Evolutionary conservation across 1,140 invertebrate species (phyloP).

Genomic region (Drosophila micromelanica): DNA sequence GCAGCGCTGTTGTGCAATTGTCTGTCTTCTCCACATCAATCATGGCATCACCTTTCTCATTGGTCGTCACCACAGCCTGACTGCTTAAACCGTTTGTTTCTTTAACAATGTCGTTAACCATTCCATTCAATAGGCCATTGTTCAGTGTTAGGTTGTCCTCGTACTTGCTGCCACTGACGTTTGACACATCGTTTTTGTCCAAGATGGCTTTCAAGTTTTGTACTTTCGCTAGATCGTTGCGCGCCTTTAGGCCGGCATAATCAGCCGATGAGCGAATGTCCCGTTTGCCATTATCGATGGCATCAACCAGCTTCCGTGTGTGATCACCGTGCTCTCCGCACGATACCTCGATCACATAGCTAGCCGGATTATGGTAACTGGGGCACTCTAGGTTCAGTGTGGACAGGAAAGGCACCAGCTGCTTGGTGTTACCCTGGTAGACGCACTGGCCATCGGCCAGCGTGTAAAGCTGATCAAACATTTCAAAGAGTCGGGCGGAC

Average conservation of each 20-base stretch:
- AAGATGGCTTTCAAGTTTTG: constrained; percentile 79
- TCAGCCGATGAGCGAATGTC: constrained; percentile 87
- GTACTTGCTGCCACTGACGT: constrained; percentile 85
- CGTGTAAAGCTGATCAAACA: constrained; percentile 98
- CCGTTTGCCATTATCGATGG: constrained; percentile 92
- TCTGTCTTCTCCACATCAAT: constrained; percentile 87
- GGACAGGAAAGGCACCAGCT: constrained; percentile 94
- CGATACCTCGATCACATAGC: constrained; percentile 97
- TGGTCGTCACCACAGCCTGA: constrained; percentile 62
- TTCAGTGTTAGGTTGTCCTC: constrained; percentile 82
- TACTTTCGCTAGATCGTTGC: constrained; percentile 84
- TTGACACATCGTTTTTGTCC: constrained; percentile 86
- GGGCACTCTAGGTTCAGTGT: constrained; percentile 94
- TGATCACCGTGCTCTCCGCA: constrained; percentile 98
- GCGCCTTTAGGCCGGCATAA: constrained; percentile 85
- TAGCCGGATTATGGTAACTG: constrained; percentile 98
- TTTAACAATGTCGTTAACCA: constrained; percentile 90
- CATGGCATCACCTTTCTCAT: constrained; percentile 80
- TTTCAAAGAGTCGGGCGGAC: constrained; percentile 97
- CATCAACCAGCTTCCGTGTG: constrained; percentile 92
- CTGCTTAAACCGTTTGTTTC: constrained; percentile 57
- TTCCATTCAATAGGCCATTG: constrained; percentile 82
- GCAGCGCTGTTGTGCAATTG: constrained; percentile 88
- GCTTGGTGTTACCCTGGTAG: constrained; percentile 94
- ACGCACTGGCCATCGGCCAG: constrained; percentile 97